Percentiles rank a stretch among this genome's conserved stretches.
Evolutionary conservation across 2,113 vertebrate species (phyloP).

Genomic region (Piaya cayana): DNA sequence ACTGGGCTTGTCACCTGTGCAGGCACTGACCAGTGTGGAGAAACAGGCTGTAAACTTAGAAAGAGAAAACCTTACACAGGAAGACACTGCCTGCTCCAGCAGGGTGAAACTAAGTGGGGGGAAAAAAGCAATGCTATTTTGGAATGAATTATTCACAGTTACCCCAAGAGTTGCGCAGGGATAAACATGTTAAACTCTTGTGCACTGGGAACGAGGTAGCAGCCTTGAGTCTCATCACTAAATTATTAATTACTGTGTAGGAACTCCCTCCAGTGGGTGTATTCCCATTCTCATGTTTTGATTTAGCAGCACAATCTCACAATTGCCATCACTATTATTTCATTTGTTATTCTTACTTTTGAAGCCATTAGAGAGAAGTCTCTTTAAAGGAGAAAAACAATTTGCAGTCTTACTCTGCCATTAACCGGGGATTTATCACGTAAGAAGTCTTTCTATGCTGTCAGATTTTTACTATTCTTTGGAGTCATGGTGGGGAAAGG

Average conservation of each 20-base stretch:
- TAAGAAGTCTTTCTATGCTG: background rate
- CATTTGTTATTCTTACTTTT: background rate
- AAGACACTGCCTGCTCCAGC: background rate
- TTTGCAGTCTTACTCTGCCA: background rate
- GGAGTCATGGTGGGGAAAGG: background rate
- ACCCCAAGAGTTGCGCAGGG: background rate
- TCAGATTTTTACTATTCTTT: slow-evolving; percentile 33
- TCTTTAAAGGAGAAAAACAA: background rate
- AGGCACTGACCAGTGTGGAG: background rate
- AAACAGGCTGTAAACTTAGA: background rate
- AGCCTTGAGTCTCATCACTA: background rate
- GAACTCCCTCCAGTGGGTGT: background rate
- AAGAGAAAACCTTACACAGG: background rate
- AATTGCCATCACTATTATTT: background rate
- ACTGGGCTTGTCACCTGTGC: background rate
- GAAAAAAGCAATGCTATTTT: background rate
- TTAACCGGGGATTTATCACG: background rate
- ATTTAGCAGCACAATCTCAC: background rate
- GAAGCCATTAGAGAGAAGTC: background rate
- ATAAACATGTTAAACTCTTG: background rate
- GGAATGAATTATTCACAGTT: background rate
- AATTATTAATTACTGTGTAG: background rate
- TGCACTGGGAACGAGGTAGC: background rate
- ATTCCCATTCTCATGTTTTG: background rate
- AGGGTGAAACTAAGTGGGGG: background rate